These are phyloP conservation scores for Delia radicum DNA, from an alignment of 1,140 invertebrate species.

Conservation along the genomic window DNA sequence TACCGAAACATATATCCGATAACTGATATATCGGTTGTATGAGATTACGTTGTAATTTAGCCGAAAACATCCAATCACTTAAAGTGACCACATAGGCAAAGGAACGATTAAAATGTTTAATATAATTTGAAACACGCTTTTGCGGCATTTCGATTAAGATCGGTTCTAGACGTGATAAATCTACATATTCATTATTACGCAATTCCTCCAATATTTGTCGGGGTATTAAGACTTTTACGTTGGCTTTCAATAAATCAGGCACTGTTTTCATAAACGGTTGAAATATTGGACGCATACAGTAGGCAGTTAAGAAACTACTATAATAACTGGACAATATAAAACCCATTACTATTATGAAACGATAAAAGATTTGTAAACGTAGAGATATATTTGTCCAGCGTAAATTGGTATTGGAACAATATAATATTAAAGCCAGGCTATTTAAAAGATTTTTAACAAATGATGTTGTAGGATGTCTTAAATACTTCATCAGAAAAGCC, in stretches of 20 bases:
- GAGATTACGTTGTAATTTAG: constrained; percentile 8
- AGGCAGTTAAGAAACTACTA: constrained; percentile 43
- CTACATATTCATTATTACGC: constrained; percentile 29
- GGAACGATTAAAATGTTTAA: constrained; percentile 33
- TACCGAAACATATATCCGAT: constrained; percentile 43
- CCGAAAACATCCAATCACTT: constrained; percentile 39
- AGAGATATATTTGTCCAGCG: constrained; percentile 33
- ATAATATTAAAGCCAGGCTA: constrained; percentile 39
- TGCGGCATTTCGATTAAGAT: constrained; percentile 35
- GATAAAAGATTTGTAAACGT: constrained; percentile 37
- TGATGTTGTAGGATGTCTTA: constrained; percentile 23
- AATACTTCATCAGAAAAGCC: constrained; percentile 31
- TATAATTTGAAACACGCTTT: constrained; percentile 36
- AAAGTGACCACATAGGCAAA: constrained; percentile 43
- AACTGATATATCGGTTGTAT: constrained; percentile 39
- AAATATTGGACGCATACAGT: constrained; percentile 49
- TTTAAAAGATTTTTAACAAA: constrained; percentile 36
- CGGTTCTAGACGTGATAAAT: constrained; percentile 33
- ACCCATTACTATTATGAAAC: constrained; percentile 36
- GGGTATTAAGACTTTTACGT: constrained; percentile 38
- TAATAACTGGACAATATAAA: constrained; percentile 47
- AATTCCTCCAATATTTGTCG: constrained; percentile 39
- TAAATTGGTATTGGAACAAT: constrained; percentile 41
- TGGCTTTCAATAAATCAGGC: constrained; percentile 37
- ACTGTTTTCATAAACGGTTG: constrained; percentile 38